Conservation (phyloP, 2,113 vertebrate genomes). For the Pica pica region DNA sequence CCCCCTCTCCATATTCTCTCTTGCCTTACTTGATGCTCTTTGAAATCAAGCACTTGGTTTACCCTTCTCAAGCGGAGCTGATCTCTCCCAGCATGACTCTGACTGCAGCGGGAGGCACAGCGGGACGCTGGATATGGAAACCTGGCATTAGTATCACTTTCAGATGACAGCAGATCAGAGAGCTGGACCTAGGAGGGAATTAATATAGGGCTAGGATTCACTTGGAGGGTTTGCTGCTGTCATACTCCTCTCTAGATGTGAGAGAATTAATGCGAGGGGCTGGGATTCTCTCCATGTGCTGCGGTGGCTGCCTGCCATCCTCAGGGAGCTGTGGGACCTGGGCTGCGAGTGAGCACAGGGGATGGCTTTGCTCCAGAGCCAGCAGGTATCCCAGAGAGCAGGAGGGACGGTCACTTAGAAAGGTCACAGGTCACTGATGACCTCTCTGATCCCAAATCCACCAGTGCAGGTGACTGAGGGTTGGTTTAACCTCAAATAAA, state of each 20-base stretch:
- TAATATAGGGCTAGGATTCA: conserved; percentile 52
- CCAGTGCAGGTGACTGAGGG: background rate
- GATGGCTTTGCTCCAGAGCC: background rate
- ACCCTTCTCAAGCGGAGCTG: conserved; percentile 26
- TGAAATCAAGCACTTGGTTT: conserved; percentile 61
- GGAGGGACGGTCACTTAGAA: background rate
- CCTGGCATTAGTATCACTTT: conserved; percentile 60
- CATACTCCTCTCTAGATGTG: conserved; percentile 10
- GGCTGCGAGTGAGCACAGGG: background rate
- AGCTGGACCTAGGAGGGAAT: conserved; percentile 43
- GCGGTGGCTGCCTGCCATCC: background rate
- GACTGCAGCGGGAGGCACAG: conserved; percentile 45
- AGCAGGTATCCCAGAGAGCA: background rate
- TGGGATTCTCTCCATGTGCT: background rate
- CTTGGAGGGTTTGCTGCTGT: conserved; percentile 46
- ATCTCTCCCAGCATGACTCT: conserved; percentile 53
- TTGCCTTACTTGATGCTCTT: conserved; percentile 25
- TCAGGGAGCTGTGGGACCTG: background rate
- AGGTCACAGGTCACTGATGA: background rate
- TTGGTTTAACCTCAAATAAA: background rate
- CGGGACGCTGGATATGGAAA: conserved; percentile 42
- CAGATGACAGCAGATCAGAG: conserved; percentile 48
- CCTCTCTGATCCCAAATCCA: background rate
- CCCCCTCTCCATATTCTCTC: background rate
- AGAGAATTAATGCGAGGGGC: conserved; percentile 21